These are phyloP conservation scores for Mactra quadrangularis DNA, from an alignment of 1,140 invertebrate species.

Conservation along the genomic window DNA sequence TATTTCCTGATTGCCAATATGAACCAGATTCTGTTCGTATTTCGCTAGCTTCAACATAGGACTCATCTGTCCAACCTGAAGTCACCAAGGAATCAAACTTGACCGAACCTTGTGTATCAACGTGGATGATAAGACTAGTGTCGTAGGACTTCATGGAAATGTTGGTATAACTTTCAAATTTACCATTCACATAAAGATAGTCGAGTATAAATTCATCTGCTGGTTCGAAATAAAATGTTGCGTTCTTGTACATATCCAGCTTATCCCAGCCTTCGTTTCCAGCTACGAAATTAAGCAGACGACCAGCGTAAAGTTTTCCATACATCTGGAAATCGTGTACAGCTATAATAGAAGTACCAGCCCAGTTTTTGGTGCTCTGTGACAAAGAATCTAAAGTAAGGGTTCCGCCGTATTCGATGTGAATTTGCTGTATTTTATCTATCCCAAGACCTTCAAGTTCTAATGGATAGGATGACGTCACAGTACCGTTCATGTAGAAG, in stretches of 20 bases:
- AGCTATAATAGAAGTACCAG: slow-evolving; percentile 61
- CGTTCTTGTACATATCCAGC: slow-evolving; percentile 58
- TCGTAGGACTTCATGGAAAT: slow-evolving; percentile 51
- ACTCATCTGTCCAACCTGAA: slow-evolving; percentile 58
- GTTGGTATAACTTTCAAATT: slow-evolving; percentile 55
- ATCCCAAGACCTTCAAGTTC: slow-evolving; percentile 59
- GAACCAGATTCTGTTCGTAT: slow-evolving; percentile 59
- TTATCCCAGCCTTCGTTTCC: slow-evolving; percentile 65
- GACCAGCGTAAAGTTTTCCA: slow-evolving; percentile 66
- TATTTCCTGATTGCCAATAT: slow-evolving; percentile 61
- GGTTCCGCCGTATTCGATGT: slow-evolving; percentile 61
- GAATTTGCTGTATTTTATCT: slow-evolving; percentile 56
- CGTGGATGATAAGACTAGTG: slow-evolving; percentile 44
- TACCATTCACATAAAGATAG: slow-evolving; percentile 61
- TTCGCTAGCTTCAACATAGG: slow-evolving; percentile 37
- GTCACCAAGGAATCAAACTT: slow-evolving; percentile 61
- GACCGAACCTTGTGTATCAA: slow-evolving; percentile 59
- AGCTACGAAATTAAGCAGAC: slow-evolving; percentile 58
- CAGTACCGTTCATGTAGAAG: slow-evolving; percentile 62
- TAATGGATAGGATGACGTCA: slow-evolving; percentile 64
- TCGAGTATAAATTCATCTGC: slow-evolving; percentile 54
- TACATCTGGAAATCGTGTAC: slow-evolving; percentile 65
- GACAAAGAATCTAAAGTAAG: slow-evolving; percentile 66
- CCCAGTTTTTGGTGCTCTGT: slow-evolving; percentile 61
- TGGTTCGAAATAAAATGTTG: slow-evolving; percentile 63